Evolutionary conservation across 2,888 invertebrate species (phyloP), one percentile per base, ranked within the genome.

Genomic region (Troides aeacus): DNA sequence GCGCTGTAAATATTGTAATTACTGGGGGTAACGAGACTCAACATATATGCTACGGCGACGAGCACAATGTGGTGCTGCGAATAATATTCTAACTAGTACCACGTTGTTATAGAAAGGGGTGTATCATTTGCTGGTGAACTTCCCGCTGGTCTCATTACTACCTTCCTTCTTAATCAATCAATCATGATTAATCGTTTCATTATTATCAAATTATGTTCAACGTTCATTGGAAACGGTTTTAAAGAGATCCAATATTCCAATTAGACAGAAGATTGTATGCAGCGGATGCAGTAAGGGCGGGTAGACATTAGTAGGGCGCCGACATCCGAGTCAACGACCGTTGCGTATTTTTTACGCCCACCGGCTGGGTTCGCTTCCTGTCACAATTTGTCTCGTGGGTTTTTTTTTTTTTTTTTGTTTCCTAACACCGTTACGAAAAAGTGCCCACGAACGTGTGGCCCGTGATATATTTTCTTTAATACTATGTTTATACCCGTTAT

Each of bases 281-380:
- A 74, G 70, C 79, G 79, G 80, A 79, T 78, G 79, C 71, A 75
- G 78, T 81, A 81, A 81, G 82, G 84, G 80, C 81, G 80, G 79
- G 75, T 76, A 76, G 79, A 78, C 78, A 80, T 77, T 68, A 72
- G 72, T 72, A 65, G 71, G 70, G 74, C 74, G 74, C 72, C 74
- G 72, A 60, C 73, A 73, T 67, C 67, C 67, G 90, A 88, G 90
- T 89, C 83, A 79, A 79, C 89, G 84, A 88, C 91, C 84, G 69
- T 73, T 74, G 74, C 76, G 72, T 75, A 77, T 84, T 80, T 89
- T 90, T 88, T 87, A 82, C 83, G 78, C 77, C 77, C 84, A 86
- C 87, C 92, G 89, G 87, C 88, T 90, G 91, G 79, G 84, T 80
- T 75, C 81, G 84, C 78, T 90, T 92, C 92, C 92, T 88, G 92